These are phyloP conservation scores for Onthophagus taurus DNA, from an alignment of 1,140 invertebrate species.

Conservation along the genomic window DNA sequence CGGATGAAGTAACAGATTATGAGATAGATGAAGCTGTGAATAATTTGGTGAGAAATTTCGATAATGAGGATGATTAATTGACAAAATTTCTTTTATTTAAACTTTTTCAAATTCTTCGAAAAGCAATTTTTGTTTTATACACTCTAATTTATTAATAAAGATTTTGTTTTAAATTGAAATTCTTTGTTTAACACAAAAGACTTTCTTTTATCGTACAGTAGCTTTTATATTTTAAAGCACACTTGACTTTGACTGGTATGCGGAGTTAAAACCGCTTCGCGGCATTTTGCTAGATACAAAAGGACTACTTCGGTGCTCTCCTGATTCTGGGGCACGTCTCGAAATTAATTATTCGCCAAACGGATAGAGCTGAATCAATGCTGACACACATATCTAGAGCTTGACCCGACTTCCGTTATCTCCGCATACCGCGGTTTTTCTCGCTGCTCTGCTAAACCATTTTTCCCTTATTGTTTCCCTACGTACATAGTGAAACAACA, in stretches of 20 bases:
- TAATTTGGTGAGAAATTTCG: conserved; percentile 5
- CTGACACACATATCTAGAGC: background rate
- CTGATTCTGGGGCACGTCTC: too few relatives aligned
- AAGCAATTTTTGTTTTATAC: too few relatives aligned
- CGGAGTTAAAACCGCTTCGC: too few relatives aligned
- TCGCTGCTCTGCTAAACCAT: background rate
- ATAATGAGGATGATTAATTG: background rate
- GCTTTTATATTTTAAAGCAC: background rate
- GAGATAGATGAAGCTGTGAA: conserved; percentile 9
- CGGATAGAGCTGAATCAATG: background rate
- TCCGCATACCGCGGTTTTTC: background rate
- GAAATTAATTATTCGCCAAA: too few relatives aligned
- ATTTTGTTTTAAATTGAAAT: background rate
- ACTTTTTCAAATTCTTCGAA: too few relatives aligned
- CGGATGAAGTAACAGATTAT: conserved; percentile 4
- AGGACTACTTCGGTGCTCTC: too few relatives aligned
- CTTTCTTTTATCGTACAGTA: background rate
- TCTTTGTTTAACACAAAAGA: background rate
- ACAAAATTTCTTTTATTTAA: background rate
- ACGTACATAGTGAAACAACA: background rate
- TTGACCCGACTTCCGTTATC: background rate
- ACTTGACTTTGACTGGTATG: too few relatives aligned
- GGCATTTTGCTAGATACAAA: too few relatives aligned
- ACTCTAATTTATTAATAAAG: too few relatives aligned
- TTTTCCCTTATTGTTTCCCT: conserved; percentile 14